Base-by-base conservation (phyloP, 23 tunicate species). In the Trididemnum miniatum region DNA sequence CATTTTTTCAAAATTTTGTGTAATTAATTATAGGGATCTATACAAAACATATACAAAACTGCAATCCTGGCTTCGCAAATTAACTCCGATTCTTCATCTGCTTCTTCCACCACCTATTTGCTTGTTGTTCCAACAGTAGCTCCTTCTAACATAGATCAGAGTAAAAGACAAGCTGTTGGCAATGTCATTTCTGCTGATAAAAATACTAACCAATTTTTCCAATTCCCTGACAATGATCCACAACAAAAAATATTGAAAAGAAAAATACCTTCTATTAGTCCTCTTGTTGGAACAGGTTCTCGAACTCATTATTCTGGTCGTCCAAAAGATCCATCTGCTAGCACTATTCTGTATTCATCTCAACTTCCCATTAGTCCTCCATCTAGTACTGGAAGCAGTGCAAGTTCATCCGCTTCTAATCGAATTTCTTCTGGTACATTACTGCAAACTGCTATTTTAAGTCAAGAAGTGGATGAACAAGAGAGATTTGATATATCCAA, bases 81-180 rank as follows among this genome's bases (percentile, higher is more conserved):
- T 18, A 39, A 25, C 44, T 37, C 86, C 57, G 89, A 88, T 20
- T 31, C 71, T 15, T 35, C 88, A 23, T 54, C 89, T 1, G 80
- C 86, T 44, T 92, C 97, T 29, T 92, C 97, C 18, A 92, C 87
- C 69, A 87, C 97, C 1, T 92, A 92, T 72, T 65, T 92, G 49
- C 60, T 92, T 1, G 86, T 92, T 85, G 97, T 92, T 28, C 97
- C 97, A 1, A 87, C 91, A 9, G 92, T 87, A 23, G 97, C 97
- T 35, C 91, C 97, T 35, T 86, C 97, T 4, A 92, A 92, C 59
- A 71, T 85, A 77, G 97, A 92, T 35, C 90, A 86, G 72, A 92
- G 97, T 76, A 92, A 92, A 62, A 73, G 97, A 0, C 97, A 87
- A 51, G 97, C 89, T 7, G 97, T 92, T 39, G 97, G 97, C 34